Conservation (phyloP, 1,140 invertebrate species). For the Aethina tumida region DNA sequence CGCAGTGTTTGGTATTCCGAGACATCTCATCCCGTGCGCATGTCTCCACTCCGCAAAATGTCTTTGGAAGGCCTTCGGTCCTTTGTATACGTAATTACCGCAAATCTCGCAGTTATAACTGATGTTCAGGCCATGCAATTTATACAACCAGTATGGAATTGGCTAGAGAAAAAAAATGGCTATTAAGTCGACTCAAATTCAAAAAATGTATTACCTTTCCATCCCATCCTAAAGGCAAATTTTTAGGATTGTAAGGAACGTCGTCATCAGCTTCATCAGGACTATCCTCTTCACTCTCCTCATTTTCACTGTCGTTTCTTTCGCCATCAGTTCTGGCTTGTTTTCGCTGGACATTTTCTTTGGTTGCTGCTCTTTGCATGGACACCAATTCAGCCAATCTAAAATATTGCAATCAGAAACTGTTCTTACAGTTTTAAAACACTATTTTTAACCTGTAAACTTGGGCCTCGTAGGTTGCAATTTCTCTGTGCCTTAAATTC, state of each 20-base stretch:
- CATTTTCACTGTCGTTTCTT: constrained; percentile 84
- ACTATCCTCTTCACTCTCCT: constrained; percentile 74
- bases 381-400: constrained; percentile 72
- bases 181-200: not conserved
- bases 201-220: constrained; percentile 62
- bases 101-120: constrained; percentile 99
- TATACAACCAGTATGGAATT: constrained; percentile 99
- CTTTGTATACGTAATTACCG: constrained; percentile 99
- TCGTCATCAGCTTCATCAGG: constrained; percentile 83
- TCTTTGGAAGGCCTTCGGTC: constrained; percentile 98
- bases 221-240: constrained; percentile 98
- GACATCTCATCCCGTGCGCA: constrained; percentile 97
- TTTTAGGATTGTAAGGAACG: constrained; percentile 98
- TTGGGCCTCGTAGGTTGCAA: constrained; percentile 79
- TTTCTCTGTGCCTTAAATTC: constrained; percentile 66
- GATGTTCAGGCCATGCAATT: constrained; percentile 97
- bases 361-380: constrained; percentile 79
- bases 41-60: constrained; percentile 99
- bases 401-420: constrained; percentile 8
- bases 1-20: constrained; percentile 98
- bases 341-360: constrained; percentile 97
- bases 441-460: constrained; percentile 55
- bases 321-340: constrained; percentile 95
- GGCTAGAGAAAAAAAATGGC: constrained; percentile 45
- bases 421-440: constrained; percentile 3